Evolutionary conservation across 1,140 invertebrate species (phyloP).

Genomic region (Atta texana): DNA sequence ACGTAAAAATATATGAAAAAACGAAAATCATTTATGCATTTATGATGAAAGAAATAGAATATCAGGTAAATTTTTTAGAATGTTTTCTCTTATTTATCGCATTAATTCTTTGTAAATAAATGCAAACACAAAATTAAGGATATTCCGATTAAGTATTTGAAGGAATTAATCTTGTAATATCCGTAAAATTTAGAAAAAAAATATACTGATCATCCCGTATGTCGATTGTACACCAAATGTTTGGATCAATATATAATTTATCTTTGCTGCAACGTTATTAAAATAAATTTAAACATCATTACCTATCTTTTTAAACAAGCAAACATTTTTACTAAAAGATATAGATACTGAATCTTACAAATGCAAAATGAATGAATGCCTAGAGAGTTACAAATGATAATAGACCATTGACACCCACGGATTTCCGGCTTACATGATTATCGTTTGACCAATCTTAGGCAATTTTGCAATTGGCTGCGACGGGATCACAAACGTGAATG

Average conservation of each 20-base stretch:
- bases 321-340: background rate
- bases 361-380: slow-evolving; percentile 14
- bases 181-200: background rate
- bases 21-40: background rate
- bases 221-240: background rate
- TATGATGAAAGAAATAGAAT: no score
- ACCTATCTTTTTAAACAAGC: background rate
- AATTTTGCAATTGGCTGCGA: slow-evolving; percentile 71
- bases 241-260: background rate
- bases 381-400: slow-evolving; percentile 22
- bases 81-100: background rate
- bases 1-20: background rate
- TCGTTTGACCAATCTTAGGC: slow-evolving; percentile 59
- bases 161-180: background rate
- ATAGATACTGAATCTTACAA: background rate
- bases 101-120: background rate
- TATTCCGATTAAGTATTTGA: background rate
- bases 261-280: background rate
- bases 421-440: slow-evolving; percentile 65
- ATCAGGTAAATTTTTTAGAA: slow-evolving; percentile 3
- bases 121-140: background rate
- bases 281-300: background rate
- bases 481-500: slow-evolving; percentile 32
- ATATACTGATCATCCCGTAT: background rate
- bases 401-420: slow-evolving; percentile 65